phyloP scores from a whole-genome alignment of 2,113 vertebrate genomes.

The Epinephelus fuscoguttatus region DNA sequence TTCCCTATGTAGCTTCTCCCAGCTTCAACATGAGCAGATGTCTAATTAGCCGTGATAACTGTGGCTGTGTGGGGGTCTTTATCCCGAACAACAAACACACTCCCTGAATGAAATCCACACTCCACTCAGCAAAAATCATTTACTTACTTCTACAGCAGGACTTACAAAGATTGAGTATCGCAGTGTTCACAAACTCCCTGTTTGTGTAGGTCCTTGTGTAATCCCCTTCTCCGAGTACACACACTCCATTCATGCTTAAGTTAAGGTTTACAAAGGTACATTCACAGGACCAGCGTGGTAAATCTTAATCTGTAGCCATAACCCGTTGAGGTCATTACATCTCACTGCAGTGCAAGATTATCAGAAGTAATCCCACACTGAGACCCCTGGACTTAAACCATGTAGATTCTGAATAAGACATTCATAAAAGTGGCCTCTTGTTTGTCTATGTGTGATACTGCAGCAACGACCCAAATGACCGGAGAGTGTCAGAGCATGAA shows the following conservation, averaged over 20 bases:
- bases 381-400: constrained; percentile 8
- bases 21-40: neutral
- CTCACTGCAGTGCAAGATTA: neutral
- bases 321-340: constrained; percentile 5
- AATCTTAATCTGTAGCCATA: constrained; percentile 24
- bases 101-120: neutral
- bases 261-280: constrained; percentile 14
- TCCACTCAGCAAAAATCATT: neutral
- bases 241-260: neutral
- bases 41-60: neutral
- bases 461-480: neutral
- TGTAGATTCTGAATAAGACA: neutral
- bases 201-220: neutral
- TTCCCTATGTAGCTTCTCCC: neutral
- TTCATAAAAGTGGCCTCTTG: constrained; percentile 3
- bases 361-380: constrained; percentile 18
- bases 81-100: neutral
- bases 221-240: constrained; percentile 6
- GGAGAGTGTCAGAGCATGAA: no score
- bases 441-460: neutral
- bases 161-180: neutral
- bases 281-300: neutral
- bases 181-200: neutral
- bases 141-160: neutral
- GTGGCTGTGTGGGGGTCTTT: neutral